Base-by-base conservation (phyloP, 2,888 invertebrate species). In the Argyresthia goedartella region DNA sequence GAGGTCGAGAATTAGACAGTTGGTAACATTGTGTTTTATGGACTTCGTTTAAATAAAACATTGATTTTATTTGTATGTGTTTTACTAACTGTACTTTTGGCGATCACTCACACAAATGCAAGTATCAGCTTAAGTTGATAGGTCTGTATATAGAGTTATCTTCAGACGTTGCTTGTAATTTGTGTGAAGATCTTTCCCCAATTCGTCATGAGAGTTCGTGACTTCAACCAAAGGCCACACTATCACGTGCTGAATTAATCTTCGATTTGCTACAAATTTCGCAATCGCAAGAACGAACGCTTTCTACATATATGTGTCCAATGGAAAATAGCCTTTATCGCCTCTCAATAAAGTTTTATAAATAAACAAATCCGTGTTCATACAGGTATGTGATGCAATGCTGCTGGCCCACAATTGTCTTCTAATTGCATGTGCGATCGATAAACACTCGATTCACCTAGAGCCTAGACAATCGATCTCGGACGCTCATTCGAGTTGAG, bases 251-350 rank as follows among this genome's bases (percentile, higher is more conserved):
- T n/a, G 45, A 51, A 51, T 45, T 34, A 51, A 45, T 51, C 14
- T 35, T 11, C 52, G 52, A 53, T 55, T 54, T 52, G 55, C 55
- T 52, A 56, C 52, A 52, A 53, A 54, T 53, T 53, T 50, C 55
- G 49, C 51, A 54, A 55, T 49, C 54, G 53, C 54, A n/a, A 11
- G 14, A 13, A 13, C 44, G n/a, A 25, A 36, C 51, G 51, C 51
- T 51, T 51, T 51, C 51, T 51, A 46, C 46, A 25, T 6, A 25
- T 25, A 25, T n/a, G n/a, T n/a, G n/a, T 44, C 14, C 44, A 9
- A 44, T 44, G 10, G 44, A 44, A n/a, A 44, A 44, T 44, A 15
- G 15, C 44, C 44, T 44, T 44, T 44, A 44, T 14, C 16, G 44
- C 44, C 14, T 15, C 15, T 10, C 44, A 44, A 44, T 16, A 44